A percentile compares a stretch with the other conserved stretches of the same genome.
Conservation (phyloP, 2,113 vertebrate genomes). For the Antechinus stuartii region DNA sequence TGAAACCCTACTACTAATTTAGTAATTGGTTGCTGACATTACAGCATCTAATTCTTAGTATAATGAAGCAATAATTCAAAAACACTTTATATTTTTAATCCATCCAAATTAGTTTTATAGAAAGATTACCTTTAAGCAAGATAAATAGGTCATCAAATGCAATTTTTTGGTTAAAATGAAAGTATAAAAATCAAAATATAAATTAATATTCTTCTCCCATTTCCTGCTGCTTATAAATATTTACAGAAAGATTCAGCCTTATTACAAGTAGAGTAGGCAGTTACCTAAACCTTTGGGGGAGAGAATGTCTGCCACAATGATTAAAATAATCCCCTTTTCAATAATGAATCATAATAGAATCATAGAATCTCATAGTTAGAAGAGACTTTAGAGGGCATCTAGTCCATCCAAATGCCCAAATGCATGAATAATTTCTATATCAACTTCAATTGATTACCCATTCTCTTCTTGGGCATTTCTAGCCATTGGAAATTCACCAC, state of each 20-base stretch:
- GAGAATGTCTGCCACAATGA: neutral
- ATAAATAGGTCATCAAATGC: neutral
- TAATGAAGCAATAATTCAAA: neutral
- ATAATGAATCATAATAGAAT: neutral
- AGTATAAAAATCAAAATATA: neutral
- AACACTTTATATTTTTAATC: neutral
- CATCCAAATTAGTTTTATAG: neutral
- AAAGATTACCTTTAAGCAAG: neutral
- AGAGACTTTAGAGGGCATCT: neutral
- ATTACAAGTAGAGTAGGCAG: neutral
- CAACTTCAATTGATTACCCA: neutral
- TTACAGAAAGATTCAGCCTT: neutral
- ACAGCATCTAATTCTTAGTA: neutral
- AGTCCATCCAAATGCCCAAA: neutral
- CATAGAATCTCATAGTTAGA: neutral
- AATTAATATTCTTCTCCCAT: neutral
- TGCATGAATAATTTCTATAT: neutral
- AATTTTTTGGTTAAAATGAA: neutral
- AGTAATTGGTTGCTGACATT: neutral
- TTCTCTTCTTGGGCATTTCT: neutral
- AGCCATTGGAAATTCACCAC: too few species aligned
- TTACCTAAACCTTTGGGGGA: neutral
- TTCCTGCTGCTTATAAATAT: neutral
- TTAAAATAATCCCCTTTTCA: neutral
- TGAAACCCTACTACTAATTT: neutral